phyloP scores from a whole-genome alignment of 2,113 vertebrate genomes.

The Istiophorus platypterus region DNA sequence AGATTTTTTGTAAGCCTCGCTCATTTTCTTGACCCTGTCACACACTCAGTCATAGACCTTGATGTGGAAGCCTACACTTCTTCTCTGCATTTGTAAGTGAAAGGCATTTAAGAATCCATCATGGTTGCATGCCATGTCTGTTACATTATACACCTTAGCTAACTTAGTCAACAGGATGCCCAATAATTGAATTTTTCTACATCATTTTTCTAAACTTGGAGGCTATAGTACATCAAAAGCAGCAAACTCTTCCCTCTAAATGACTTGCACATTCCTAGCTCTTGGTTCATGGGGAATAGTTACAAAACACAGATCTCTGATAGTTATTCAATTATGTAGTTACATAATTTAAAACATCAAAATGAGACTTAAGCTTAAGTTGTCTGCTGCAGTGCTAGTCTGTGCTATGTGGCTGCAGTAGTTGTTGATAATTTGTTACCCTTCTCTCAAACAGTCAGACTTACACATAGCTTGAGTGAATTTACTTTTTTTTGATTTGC shows the following conservation, averaged over 20 bases:
- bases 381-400: no score
- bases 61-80: not conserved
- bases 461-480: not conserved
- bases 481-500: not conserved
- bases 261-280: no score
- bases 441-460: not conserved
- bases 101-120: not conserved
- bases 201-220: not conserved
- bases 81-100: constrained; percentile 8
- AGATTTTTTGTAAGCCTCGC: constrained; percentile 55
- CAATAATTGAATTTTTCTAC: not conserved
- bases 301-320: not conserved
- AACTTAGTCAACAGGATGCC: not conserved
- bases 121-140: not conserved
- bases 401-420: no score
- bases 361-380: no score
- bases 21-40: constrained; percentile 55
- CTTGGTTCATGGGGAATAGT: not conserved
- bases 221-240: not conserved
- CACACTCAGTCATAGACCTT: constrained; percentile 1
- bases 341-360: no score
- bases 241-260: not conserved
- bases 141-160: not conserved
- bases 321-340: no score
- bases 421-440: not conserved